Conservation (phyloP, 2,113 vertebrate species). For the Sorex araneus region DNA sequence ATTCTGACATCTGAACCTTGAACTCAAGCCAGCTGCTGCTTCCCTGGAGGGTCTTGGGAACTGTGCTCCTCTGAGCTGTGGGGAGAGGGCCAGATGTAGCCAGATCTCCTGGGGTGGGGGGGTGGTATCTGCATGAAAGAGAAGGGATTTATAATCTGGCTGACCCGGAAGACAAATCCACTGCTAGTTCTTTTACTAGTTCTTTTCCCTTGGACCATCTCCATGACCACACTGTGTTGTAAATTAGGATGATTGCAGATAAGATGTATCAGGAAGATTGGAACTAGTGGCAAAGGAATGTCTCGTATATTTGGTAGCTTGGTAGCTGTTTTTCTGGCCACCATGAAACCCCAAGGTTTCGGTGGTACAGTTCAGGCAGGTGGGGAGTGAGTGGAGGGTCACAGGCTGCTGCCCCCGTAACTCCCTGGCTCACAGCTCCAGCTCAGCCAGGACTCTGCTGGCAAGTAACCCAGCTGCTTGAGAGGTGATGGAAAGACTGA, state of each 20-base stretch:
- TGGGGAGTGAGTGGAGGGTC: neutral
- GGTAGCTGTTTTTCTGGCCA: neutral
- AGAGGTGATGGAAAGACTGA: neutral
- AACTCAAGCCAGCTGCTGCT: neutral
- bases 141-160: neutral
- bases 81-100: no score
- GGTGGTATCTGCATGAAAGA: neutral
- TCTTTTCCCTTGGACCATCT: neutral
- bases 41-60: neutral
- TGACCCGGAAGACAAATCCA: neutral
- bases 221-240: neutral
- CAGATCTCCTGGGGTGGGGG: neutral
- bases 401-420: neutral
- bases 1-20: neutral
- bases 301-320: neutral
- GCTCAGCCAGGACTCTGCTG: neutral
- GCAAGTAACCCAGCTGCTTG: neutral
- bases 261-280: neutral
- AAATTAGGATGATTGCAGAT: neutral
- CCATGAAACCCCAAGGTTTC: neutral
- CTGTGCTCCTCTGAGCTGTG: neutral
- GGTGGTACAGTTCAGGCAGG: neutral
- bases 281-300: neutral
- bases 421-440: neutral
- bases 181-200: neutral